Base-by-base conservation (phyloP, 2,888 invertebrate genomes). In the Hypomecis punctinalis region DNA sequence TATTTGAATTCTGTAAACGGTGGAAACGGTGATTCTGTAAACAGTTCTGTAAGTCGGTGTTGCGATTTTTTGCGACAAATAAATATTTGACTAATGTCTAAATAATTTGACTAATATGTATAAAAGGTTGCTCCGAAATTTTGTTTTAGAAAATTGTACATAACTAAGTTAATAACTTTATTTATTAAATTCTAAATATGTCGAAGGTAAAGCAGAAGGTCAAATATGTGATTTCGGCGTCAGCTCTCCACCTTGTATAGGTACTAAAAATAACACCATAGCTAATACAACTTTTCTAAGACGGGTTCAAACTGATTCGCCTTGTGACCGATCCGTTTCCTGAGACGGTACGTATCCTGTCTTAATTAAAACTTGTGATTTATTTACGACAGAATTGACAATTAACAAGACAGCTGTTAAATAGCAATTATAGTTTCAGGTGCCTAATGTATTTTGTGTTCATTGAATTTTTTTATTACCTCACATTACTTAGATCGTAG, bases 281-380 rank as follows among this genome's bases (percentile, higher is more conserved):
- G 36, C 23, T 47, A 8, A 46, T 47, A 13, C 13, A 6, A 51
- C 43, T 40, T 53, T 47, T 57, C 36, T 63, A 36, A 57, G 57
- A 35, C 13, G 33, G 5, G 9, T n/a, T 11, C 37, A 46, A 53
- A 58, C 52, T 13, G 48, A 63, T 63, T 59, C 59, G 45, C 58
- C 63, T 63, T 67, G 49, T 59, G 45, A 51, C 5, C 39, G 37
- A 47, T 39, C 49, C n/a, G 42, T 11, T 63, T 60, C 60, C 55
- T 63, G 51, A 39, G 33, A 46, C 49, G n/a, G n/a, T n/a, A n/a
- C n/a, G 60, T 59, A 59, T 60, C 63, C 55, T 59, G 55, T 64
- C 36, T 40, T 54, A 53, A 57, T 57, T 58, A 45, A 37, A 39
- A 40, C 6, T 9, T 13, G 6, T 55, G n/a, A 55, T 43, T 23